Evolutionary conservation across 2,888 invertebrate genomes (phyloP).

Genomic region (Pseudococcus viburni): DNA sequence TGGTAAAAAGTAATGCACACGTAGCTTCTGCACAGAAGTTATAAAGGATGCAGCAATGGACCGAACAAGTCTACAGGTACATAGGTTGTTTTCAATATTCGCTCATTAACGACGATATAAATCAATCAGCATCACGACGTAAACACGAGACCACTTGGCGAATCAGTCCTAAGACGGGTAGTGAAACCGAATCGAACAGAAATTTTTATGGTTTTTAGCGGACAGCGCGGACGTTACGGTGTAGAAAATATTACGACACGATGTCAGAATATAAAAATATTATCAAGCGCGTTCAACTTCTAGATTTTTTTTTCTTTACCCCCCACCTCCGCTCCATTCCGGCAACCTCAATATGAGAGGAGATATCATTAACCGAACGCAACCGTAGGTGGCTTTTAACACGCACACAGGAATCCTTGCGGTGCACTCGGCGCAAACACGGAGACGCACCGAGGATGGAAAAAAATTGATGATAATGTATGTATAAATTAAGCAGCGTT

Average conservation of each 20-base stretch:
- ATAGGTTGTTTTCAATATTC: conserved; percentile 58
- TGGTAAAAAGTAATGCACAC: conserved; percentile 25
- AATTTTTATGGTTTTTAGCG: conserved; percentile 50
- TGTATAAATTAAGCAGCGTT: conserved; percentile 66
- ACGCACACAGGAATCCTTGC: conserved; percentile 36
- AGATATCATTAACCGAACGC: conserved; percentile 54
- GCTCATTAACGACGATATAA: conserved; percentile 64
- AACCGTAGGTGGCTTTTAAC: conserved; percentile 65
- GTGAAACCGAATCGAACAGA: conserved; percentile 47
- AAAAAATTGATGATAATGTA: conserved; percentile 66
- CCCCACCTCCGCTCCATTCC: neutral
- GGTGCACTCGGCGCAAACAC: neutral
- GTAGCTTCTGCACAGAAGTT: neutral
- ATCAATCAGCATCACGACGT: conserved; percentile 59
- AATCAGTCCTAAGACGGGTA: conserved; percentile 21
- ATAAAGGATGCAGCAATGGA: neutral
- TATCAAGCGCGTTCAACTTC: conserved; percentile 27
- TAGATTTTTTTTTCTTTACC: conserved; percentile 48
- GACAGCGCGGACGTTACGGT: neutral
- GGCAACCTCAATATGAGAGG: neutral
- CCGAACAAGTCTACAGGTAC: conserved; percentile 20
- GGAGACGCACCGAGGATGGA: neutral
- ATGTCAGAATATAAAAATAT: conserved; percentile 58
- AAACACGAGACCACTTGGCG: conserved; percentile 16
- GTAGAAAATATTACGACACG: conserved; percentile 54